These are phyloP conservation scores for Epizoanthus fatuus DNA, from an alignment of 92 coral and sea anemone species.

Conservation along the genomic window DNA sequence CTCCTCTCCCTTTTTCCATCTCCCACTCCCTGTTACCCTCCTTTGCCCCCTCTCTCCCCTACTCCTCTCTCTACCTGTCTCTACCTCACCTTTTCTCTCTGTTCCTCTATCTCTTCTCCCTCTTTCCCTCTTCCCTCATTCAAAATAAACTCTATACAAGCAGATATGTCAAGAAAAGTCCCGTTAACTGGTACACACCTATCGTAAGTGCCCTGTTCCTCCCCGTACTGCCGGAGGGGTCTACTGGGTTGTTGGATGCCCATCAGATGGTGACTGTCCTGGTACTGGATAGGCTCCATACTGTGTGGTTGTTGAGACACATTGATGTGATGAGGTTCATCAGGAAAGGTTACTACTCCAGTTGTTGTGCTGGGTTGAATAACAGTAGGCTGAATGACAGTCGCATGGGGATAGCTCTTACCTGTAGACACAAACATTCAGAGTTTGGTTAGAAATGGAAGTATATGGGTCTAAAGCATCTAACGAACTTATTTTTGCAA, in stretches of 20 bases:
- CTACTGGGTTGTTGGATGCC: conserved; percentile 49
- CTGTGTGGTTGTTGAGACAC: conserved; percentile 83
- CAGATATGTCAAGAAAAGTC: too few relatives aligned
- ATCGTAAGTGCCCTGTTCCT: conserved; percentile 79
- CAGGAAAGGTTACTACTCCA: conserved; percentile 94
- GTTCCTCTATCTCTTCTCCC: too few relatives aligned
- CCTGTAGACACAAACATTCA: conserved; percentile 40
- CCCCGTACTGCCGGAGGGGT: conserved; percentile 69
- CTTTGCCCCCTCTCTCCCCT: too few relatives aligned
- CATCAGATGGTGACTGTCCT: conserved; percentile 50
- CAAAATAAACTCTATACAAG: too few relatives aligned
- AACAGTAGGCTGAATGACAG: conserved; percentile 80
- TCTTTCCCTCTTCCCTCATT: too few relatives aligned
- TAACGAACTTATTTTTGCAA: too few relatives aligned
- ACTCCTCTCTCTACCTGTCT: too few relatives aligned
- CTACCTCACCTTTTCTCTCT: too few relatives aligned
- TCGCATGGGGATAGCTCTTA: conserved; percentile 74
- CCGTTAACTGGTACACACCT: conserved; percentile 50
- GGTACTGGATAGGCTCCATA: conserved; percentile 83
- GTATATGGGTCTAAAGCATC: too few relatives aligned
- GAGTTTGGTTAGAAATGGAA: background rate
- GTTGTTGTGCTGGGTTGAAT: conserved; percentile 76
- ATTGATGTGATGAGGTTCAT: conserved; percentile 72
- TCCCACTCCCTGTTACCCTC: too few relatives aligned
- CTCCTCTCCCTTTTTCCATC: too few relatives aligned